Evolutionary conservation across 2,888 invertebrate genomes (phyloP).

Genomic region (Ophonus ardosiacus): DNA sequence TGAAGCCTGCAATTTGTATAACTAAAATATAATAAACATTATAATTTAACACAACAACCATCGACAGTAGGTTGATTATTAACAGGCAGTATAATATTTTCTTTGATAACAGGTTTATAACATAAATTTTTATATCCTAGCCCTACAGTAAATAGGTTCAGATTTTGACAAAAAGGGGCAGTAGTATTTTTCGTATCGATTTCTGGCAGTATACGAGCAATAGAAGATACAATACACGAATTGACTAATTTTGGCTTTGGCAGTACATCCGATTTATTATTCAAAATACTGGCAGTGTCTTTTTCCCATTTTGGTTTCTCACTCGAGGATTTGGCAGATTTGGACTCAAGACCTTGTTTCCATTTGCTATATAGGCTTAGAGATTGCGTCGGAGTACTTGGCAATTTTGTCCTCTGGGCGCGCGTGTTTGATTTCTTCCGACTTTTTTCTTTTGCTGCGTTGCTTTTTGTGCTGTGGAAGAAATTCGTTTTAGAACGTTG

Average conservation of each 20-base stretch:
- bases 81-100: constrained; percentile 54
- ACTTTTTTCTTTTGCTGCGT: constrained; percentile 70
- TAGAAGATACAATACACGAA: constrained; percentile 47
- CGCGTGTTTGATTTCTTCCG: constrained; percentile 47
- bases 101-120: constrained; percentile 51
- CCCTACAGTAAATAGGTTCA: constrained; percentile 54
- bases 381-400: constrained; percentile 36
- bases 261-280: constrained; percentile 69
- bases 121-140: constrained; percentile 52
- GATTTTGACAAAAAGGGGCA: constrained; percentile 34
- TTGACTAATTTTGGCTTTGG: constrained; percentile 31
- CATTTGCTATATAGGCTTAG: constrained; percentile 48
- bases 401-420: constrained; percentile 23
- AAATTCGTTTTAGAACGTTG: constrained; percentile 70
- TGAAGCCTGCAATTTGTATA: constrained; percentile 7
- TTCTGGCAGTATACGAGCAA: constrained; percentile 53
- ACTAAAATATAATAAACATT: constrained; percentile 42
- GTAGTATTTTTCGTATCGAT: constrained; percentile 46
- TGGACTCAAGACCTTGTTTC: constrained; percentile 49
- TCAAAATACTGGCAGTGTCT: constrained; percentile 78
- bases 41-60: constrained; percentile 55
- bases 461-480: constrained; percentile 72
- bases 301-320: constrained; percentile 75
- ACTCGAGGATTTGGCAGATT: constrained; percentile 40
- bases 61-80: constrained; percentile 44